A percentile compares a stretch with the other conserved stretches of the same genome.
phyloP scores from a whole-genome alignment of 2,113 vertebrate species.

The Heptranchias perlo region DNA sequence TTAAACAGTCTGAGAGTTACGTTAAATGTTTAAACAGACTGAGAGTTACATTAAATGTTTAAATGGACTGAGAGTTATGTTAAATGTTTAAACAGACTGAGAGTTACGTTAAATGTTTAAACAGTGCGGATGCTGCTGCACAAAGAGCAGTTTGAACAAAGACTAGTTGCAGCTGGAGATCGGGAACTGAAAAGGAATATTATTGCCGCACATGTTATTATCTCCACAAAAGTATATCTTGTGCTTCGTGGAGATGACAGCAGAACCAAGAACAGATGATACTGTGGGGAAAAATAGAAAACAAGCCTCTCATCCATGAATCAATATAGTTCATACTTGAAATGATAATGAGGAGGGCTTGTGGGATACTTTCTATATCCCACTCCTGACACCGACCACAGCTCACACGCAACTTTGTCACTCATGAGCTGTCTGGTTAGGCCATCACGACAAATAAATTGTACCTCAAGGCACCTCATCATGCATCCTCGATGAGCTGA shows the following conservation, averaged over 20 bases:
- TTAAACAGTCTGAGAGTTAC: too few species aligned
- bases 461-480: slow-evolving; percentile 20
- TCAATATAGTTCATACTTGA: neutral
- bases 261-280: neutral
- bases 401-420: neutral
- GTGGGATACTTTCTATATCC: neutral
- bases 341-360: neutral
- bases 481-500: slow-evolving; percentile 28
- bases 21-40: too few species aligned
- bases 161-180: neutral
- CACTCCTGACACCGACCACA: slow-evolving; percentile 1
- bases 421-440: neutral
- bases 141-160: neutral
- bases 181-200: neutral
- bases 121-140: neutral
- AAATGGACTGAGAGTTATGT: neutral
- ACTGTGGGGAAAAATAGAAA: neutral
- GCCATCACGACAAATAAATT: neutral
- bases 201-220: neutral
- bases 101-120: neutral
- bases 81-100: neutral
- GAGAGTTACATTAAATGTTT: too few species aligned
- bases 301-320: too few species aligned
- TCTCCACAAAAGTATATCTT: neutral
- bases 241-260: neutral